Base-by-base conservation (phyloP, 2,888 invertebrate species). In the Apamea monoglypha region DNA sequence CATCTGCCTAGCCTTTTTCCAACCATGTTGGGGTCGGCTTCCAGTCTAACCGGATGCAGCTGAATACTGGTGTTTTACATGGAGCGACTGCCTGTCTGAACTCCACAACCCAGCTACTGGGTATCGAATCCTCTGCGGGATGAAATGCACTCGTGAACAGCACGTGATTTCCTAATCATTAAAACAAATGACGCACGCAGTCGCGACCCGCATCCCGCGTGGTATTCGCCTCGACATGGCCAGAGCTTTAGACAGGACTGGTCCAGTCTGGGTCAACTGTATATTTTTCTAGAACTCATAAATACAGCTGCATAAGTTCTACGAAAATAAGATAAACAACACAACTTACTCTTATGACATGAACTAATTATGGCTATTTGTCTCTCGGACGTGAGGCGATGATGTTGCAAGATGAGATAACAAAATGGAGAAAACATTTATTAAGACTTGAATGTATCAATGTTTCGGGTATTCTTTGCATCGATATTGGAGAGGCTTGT, bases 291-390 rank as follows among this genome's bases (percentile, higher is more conserved):
- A 50, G 36, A 67, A 72, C 10, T 68, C 50, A 63, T 53, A 59
- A 66, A 74, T 56, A 68, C 10, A 72, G 4, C 64, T 47, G 21
- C 16, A 50, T 32, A 2, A 67, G 47, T 47, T 36, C 16, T 67
- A 16, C 12, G 2, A 64, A 71, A 82, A 82, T 47, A 70, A 73
- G n/a, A 85, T 67, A 77, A 66, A 85, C 44, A 76, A 76, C 18
- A 63, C 63, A 70, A 75, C 76, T 75, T 70, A 67, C 56, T 70
- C n/a, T 36, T 82, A 70, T 74, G 84, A 78, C 73, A 53, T 21
- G 36, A 78, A 84, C 70, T 86, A 76, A 82, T 78, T 78, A 40
- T 59, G 18, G 5, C 36, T 53, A 78, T 86, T 76, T 86, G 63
- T 83, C 78, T 66, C 18, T 72, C n/a, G 14, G 63, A 78, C 50